Conservation (phyloP, 2,888 invertebrate genomes). For the Therioaphis trifolii region DNA sequence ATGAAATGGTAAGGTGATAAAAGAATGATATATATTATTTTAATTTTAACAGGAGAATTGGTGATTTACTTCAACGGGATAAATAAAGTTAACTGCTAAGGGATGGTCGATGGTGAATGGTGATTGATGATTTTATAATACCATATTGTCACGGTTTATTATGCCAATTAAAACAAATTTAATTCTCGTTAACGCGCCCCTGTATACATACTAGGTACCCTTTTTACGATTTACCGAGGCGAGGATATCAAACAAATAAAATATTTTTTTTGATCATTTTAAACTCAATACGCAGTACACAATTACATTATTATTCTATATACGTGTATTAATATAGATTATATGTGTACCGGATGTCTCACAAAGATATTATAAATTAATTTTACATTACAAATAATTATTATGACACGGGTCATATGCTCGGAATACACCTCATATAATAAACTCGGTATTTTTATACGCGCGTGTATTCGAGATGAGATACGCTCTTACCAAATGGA, state of each 20-base stretch:
- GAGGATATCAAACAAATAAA: background rate
- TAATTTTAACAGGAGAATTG: background rate
- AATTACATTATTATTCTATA: too few relatives aligned
- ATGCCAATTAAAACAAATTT: conserved; percentile 40
- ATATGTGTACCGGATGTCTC: too few relatives aligned
- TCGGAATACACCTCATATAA: too few relatives aligned
- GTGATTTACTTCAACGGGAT: background rate
- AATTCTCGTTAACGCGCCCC: conserved; percentile 19
- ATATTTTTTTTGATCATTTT: too few relatives aligned
- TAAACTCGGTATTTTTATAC: too few relatives aligned
- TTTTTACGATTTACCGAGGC: background rate
- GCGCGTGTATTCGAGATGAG: too few relatives aligned
- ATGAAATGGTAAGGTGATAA: conserved; percentile 8
- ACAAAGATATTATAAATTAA: too few relatives aligned
- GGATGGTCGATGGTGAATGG: background rate
- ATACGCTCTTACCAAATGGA: too few relatives aligned
- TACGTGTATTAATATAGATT: too few relatives aligned
- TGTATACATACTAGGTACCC: background rate
- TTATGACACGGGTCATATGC: too few relatives aligned
- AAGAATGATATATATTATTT: conserved; percentile 12
- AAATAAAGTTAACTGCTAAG: background rate
- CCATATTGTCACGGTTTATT: conserved; percentile 26
- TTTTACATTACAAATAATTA: too few relatives aligned
- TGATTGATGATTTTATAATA: conserved; percentile 47
- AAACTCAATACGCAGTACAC: background rate